phyloP scores from a whole-genome alignment of 2,888 invertebrate genomes.

The Tuta absoluta region DNA sequence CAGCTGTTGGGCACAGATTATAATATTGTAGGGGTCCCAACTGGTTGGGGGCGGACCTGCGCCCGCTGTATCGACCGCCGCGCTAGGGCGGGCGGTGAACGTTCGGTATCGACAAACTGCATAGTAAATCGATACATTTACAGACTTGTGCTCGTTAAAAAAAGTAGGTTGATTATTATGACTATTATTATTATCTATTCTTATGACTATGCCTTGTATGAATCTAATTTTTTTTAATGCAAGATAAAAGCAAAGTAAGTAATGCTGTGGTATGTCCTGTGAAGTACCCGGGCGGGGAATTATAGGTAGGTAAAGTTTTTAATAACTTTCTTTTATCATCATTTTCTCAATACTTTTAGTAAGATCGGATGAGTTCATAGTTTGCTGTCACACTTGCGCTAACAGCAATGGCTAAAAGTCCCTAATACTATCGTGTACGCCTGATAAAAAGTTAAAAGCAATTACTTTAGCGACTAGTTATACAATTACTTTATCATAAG shows the following conservation, averaged over 20 bases:
- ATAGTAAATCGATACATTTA: not conserved
- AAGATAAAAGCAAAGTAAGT: too few relatives aligned
- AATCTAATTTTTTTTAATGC: too few relatives aligned
- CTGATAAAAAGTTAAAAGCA: not conserved
- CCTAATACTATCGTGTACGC: not conserved
- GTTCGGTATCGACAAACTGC: conserved; percentile 12
- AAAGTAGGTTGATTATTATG: too few relatives aligned
- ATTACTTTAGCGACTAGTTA: not conserved
- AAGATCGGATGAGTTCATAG: too few relatives aligned
- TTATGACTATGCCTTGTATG: too few relatives aligned
- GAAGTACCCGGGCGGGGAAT: too few relatives aligned
- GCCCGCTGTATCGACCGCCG: conserved; percentile 71
- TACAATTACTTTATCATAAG: not conserved
- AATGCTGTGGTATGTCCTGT: too few relatives aligned
- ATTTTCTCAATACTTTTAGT: too few relatives aligned
- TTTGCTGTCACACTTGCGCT: not conserved
- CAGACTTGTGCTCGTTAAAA: too few relatives aligned
- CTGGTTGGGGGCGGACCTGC: conserved; percentile 60
- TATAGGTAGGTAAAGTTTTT: too few relatives aligned
- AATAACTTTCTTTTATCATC: too few relatives aligned
- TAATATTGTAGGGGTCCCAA: conserved; percentile 49
- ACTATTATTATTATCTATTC: too few relatives aligned
- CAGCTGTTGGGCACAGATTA: conserved; percentile 22
- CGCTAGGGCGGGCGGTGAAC: conserved; percentile 19
- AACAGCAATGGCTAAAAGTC: not conserved